Percentiles rank a stretch among this genome's conserved stretches.
Conservation (phyloP, 1,140 invertebrate genomes). For the Mesaphorura yosii region DNA sequence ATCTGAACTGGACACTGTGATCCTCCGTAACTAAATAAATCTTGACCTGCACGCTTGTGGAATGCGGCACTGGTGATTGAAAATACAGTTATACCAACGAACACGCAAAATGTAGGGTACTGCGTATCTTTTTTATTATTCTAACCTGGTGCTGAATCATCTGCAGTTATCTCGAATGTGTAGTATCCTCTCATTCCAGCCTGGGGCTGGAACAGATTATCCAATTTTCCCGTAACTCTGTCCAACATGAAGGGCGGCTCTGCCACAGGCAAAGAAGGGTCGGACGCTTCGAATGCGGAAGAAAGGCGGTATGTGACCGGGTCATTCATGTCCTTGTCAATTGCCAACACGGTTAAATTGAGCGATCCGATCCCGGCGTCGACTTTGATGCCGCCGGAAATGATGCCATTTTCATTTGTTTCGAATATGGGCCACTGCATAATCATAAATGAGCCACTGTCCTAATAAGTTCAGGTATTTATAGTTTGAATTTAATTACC, state of each 20-base stretch:
- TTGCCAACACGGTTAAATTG: background rate
- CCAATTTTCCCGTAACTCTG: background rate
- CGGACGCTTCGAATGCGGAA: background rate
- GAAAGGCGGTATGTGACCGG: background rate
- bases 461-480: too few relatives aligned
- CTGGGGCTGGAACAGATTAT: conserved; percentile 36
- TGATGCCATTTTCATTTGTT: background rate
- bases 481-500: too few relatives aligned
- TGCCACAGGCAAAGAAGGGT: background rate
- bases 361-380: background rate
- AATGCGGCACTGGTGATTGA: background rate
- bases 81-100: too few relatives aligned
- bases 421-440: too few relatives aligned
- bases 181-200: conserved; percentile 45
- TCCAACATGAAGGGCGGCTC: background rate
- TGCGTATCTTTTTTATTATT: background rate
- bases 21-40: background rate
- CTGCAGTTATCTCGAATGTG: conserved; percentile 41
- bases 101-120: too few relatives aligned
- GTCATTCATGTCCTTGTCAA: background rate
- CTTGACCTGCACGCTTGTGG: background rate
- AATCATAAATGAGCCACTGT: too few relatives aligned
- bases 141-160: conserved; percentile 37
- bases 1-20: conserved; percentile 1
- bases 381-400: background rate